These are phyloP conservation scores for Volucella inflata DNA, from an alignment of 2,888 invertebrate genomes.

Conservation along the genomic window DNA sequence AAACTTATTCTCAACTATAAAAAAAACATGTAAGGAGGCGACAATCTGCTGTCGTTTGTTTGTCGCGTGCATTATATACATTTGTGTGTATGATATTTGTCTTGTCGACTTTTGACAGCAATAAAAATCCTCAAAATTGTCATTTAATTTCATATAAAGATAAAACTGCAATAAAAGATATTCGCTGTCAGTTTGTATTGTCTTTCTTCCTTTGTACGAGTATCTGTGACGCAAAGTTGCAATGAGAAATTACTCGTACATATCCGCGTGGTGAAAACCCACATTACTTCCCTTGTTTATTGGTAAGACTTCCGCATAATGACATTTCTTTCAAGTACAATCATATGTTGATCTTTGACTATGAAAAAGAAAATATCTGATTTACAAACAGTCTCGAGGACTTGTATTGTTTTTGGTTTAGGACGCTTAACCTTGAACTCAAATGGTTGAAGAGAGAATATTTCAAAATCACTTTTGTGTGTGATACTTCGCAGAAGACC, in stretches of 20 bases:
- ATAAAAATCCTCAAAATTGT: constrained; percentile 16
- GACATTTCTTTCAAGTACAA: background rate
- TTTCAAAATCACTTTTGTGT: background rate
- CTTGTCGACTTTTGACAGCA: background rate
- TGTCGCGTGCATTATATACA: background rate
- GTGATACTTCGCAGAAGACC: constrained; percentile 28
- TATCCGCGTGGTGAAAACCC: constrained; percentile 27
- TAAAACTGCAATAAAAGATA: constrained; percentile 25
- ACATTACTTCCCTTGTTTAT: constrained; percentile 26
- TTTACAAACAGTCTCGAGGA: background rate
- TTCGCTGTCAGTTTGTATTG: background rate
- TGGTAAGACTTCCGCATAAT: background rate
- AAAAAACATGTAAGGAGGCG: background rate
- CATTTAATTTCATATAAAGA: constrained; percentile 22
- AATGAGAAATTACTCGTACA: background rate
- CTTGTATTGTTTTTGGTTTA: constrained; percentile 28
- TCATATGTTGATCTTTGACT: too few relatives aligned
- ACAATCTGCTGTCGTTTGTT: background rate
- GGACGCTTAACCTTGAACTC: constrained; percentile 60
- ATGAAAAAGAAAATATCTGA: too few relatives aligned
- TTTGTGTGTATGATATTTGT: background rate
- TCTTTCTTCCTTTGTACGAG: constrained; percentile 14
- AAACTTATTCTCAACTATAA: background rate
- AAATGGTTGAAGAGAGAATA: constrained; percentile 14
- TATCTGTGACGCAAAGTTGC: constrained; percentile 5